A percentile compares a stretch with the other conserved stretches of the same genome.
phyloP scores from a whole-genome alignment of 2,797 vertebrate species.

The Manis crassicaudata region DNA sequence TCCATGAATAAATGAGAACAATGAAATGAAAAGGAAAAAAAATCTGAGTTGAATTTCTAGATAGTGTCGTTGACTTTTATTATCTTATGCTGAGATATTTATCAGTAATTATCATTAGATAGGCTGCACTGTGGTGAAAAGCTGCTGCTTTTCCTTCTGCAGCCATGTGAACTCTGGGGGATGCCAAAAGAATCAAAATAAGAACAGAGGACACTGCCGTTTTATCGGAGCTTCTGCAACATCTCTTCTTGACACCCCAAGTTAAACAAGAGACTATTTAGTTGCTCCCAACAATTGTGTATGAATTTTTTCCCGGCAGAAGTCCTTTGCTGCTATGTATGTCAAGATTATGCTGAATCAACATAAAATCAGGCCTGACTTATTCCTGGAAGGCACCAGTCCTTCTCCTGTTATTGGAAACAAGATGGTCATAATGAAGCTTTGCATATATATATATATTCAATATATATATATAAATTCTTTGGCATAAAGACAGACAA shows the following conservation, averaged over 20 bases:
- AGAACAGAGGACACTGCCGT: constrained; percentile 37
- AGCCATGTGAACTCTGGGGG: not conserved
- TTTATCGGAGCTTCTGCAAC: constrained; percentile 22
- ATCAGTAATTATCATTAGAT: constrained; percentile 69
- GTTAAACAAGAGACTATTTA: constrained; percentile 67
- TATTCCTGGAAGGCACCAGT: constrained; percentile 1
- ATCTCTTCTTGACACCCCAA: constrained; percentile 50
- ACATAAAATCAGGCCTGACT: not conserved
- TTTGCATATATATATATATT: not conserved
- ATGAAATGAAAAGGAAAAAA: constrained; percentile 46
- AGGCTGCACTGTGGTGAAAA: constrained; percentile 44
- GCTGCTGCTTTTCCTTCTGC: constrained; percentile 57
- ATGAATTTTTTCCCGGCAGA: constrained; percentile 1
- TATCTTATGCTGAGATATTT: constrained; percentile 76
- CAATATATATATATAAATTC: too few relatives aligned
- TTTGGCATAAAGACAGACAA: not conserved
- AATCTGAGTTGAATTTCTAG: constrained; percentile 30
- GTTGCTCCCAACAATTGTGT: constrained; percentile 36
- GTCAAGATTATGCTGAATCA: constrained; percentile 29
- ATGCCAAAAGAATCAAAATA: constrained; percentile 68
- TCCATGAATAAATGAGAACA: constrained; percentile 3
- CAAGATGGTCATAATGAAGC: not conserved
- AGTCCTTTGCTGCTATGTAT: not conserved
- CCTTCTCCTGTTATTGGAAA: not conserved
- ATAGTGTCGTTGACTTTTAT: constrained; percentile 66